Evolutionary conservation across 2,113 vertebrate species (phyloP).

Genomic region (human (Homo sapiens)): DNA sequence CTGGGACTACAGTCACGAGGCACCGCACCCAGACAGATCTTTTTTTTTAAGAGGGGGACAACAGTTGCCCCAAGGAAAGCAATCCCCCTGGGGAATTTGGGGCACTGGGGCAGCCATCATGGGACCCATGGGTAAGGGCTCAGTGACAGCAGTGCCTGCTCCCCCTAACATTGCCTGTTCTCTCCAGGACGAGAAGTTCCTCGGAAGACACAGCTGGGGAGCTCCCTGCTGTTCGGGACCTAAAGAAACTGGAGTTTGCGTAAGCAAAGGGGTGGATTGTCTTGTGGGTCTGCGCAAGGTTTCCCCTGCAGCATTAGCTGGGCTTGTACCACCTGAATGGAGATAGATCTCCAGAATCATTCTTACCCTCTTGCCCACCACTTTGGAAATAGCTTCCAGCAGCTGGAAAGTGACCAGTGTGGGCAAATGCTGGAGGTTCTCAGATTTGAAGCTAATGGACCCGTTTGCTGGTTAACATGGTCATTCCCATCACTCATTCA

Average conservation of each 20-base stretch:
- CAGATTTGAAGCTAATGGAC: fast-evolving
- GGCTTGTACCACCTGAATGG: not conserved
- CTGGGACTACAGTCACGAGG: no score
- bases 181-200: constrained; percentile 44
- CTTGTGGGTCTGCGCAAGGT: fast-evolving
- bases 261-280: constrained; percentile 68
- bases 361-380: fast-evolving
- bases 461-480: not conserved
- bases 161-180: not conserved
- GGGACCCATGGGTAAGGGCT: not conserved
- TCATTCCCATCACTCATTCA: not conserved
- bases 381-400: not conserved
- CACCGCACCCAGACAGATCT: not conserved
- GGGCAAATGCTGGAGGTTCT: not conserved
- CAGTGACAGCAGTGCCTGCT: fast-evolving
- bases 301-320: not conserved
- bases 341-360: no score
- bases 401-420: no score
- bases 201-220: constrained; percentile 54
- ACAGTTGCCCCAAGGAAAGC: not conserved
- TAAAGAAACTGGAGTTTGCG: constrained; percentile 91
- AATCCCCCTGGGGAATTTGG: not conserved
- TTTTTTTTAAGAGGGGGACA: not conserved
- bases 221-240: constrained; percentile 89
- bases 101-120: not conserved